Conservation (phyloP, 2,888 invertebrate species). For the Stenichneumon culpator region DNA sequence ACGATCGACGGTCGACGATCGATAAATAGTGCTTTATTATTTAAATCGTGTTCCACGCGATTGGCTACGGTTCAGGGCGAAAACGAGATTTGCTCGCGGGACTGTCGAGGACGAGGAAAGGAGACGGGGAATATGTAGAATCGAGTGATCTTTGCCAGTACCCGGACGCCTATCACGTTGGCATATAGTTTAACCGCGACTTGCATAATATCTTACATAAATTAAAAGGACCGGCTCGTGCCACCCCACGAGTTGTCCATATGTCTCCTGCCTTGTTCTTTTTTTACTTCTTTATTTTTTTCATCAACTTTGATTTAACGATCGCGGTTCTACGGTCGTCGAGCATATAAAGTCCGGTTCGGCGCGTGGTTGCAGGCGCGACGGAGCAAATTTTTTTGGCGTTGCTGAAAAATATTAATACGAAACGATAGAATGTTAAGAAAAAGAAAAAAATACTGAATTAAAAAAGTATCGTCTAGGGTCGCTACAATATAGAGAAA, state of each 20-base stretch:
- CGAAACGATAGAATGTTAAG: background rate
- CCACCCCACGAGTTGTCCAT: conserved; percentile 59
- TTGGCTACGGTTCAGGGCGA: background rate
- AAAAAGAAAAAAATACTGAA: background rate
- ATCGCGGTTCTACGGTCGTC: conserved; percentile 2
- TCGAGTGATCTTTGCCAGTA: conserved; percentile 55
- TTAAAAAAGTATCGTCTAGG: background rate
- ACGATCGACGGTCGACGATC: conserved; percentile 12
- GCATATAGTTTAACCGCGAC: conserved; percentile 63
- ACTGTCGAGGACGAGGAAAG: conserved; percentile 53
- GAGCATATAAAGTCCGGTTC: background rate
- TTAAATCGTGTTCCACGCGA: background rate
- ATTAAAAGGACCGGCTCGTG: conserved; percentile 71
- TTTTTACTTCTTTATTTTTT: conserved; percentile 39
- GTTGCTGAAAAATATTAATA: background rate
- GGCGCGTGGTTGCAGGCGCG: background rate
- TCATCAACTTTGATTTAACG: conserved; percentile 24
- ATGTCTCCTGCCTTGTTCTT: conserved; percentile 43
- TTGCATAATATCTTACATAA: conserved; percentile 72
- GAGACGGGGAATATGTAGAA: conserved; percentile 45
- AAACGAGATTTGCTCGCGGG: conserved; percentile 24
- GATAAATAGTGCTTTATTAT: conserved; percentile 26
- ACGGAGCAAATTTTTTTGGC: background rate
- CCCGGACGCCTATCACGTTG: conserved; percentile 52
- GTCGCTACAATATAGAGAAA: no score